Base-by-base conservation (phyloP, 92 coral and sea anemone genomes). In the Epizoanthus rinbou region DNA sequence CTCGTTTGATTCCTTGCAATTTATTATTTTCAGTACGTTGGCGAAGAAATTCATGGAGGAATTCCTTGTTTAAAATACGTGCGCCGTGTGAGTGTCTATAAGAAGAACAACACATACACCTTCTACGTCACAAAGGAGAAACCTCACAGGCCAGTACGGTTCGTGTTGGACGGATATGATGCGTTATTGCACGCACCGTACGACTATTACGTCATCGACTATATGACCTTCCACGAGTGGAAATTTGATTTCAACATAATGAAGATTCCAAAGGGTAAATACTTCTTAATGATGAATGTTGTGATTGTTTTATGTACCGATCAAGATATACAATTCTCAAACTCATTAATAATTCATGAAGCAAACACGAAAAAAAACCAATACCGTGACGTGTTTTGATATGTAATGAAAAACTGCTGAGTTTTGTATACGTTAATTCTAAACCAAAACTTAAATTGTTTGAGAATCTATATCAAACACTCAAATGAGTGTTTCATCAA, bases 141-240 rank as follows among this genome's bases (percentile, higher is more conserved):
- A 66, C 98, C 98, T 5, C 91, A 94, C 83, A 81, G 60, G 35
- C 98, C 98, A 1, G 89, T 95, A 68, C 95, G 95, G 41, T 95
- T 93, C 70, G 88, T 93, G 54, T 85, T 95, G 98, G 89, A 89
- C 58, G 98, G 98, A 35, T 92, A 92, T 60, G 98, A 95, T 73
- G 94, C 95, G 2, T 73, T 95, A 71, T 69, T 95, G 45, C 93
- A 94, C 82, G 90, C 98, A 18, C 87, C 89, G 43, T 95, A 95
- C 69, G 98, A 95, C 64, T 92, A 91, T 73, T 95, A 95, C 57
- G 86, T 95, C 66, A 89, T 95, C 50, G 98, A 95, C 60, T 95
- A 95, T 68, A 79, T 83, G 39, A 62, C 91, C 25, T 93, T 89
- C 39, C 96, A 90, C 64, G 80, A 95, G 47, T 95, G 98, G 98